Base-by-base conservation (phyloP, 2,888 invertebrate genomes). In the Patella pellucida region DNA sequence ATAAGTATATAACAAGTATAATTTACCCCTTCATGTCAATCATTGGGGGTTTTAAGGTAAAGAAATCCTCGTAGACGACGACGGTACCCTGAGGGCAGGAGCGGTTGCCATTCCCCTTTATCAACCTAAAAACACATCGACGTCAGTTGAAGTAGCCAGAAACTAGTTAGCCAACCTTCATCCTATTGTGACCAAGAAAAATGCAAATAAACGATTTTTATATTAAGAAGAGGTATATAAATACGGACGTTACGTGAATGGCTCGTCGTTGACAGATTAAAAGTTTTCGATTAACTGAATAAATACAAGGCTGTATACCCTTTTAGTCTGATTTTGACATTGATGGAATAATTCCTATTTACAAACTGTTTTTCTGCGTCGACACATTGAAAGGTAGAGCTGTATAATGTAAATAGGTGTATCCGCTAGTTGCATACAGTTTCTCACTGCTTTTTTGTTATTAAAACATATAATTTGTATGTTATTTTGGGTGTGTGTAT, bases 261-360 rank as follows among this genome's bases (percentile, higher is more conserved):
- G 62, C 3, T 23, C 12, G 19, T 19, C 19, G 62, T 14, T 62
- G 62, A 23, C 62, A 62, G 23, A 62, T 19, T 62, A 62, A 62
- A 62, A 62, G 19, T 62, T 62, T 62, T 62, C 62, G 23, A 19
- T 62, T 23, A 62, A 62, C 19, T 23, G 23, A 62, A 62, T 23
- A 62, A 62, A 62, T 62, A 62, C 23, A 11, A 62, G 19, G 19
- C 19, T 12, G 62, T 62, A 23, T 23, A 23, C 23, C 19, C 19
- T 23, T 23, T 62, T 23, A 23, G 19, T 62, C 19, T 12, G 62
- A 62, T 19, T 62, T 62, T 62, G 62, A 62, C 62, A 62, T 19
- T 62, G 62, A 62, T 62, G 62, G 14, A 62, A 62, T 62, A 62
- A 62, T 62, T 62, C 62, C 19, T 62, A 62, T 62, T 62, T 62